phyloP scores from a whole-genome alignment of 2,888 invertebrate genomes.

The Apamea epomidion region DNA sequence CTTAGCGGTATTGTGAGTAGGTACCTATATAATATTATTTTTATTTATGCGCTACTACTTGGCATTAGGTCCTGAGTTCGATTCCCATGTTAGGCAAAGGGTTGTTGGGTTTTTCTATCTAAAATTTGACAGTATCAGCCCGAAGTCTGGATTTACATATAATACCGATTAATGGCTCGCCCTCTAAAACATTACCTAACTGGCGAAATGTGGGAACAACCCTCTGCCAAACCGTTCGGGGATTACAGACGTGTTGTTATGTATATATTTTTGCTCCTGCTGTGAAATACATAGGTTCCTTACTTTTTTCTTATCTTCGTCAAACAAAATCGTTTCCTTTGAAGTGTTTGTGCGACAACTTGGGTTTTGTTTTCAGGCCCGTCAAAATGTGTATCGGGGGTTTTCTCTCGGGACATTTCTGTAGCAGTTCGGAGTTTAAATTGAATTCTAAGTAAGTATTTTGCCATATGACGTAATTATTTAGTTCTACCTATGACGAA shows the following conservation, averaged over 20 bases:
- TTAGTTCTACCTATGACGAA: slow-evolving; percentile 3
- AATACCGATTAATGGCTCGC: too few species aligned
- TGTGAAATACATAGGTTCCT: too few species aligned
- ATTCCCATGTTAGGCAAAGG: too few species aligned
- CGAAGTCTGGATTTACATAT: too few species aligned
- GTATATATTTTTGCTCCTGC: neutral
- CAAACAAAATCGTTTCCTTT: neutral
- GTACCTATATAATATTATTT: too few species aligned
- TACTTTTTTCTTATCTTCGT: too few species aligned
- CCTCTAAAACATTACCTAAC: neutral
- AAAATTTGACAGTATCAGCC: too few species aligned
- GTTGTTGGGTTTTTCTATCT: too few species aligned
- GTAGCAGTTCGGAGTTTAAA: neutral
- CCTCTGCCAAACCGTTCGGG: neutral
- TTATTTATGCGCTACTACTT: too few species aligned
- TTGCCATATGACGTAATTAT: neutral
- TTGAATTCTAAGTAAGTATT: neutral
- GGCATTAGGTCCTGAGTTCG: neutral
- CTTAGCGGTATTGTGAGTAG: too few species aligned
- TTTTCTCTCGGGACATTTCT: neutral
- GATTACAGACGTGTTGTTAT: neutral
- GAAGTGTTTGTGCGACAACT: neutral
- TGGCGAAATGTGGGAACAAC: neutral
- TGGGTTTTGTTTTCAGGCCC: neutral
- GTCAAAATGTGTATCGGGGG: neutral